Conservation (phyloP, 2,888 invertebrate species). For the Pyrochroa serraticornis region DNA sequence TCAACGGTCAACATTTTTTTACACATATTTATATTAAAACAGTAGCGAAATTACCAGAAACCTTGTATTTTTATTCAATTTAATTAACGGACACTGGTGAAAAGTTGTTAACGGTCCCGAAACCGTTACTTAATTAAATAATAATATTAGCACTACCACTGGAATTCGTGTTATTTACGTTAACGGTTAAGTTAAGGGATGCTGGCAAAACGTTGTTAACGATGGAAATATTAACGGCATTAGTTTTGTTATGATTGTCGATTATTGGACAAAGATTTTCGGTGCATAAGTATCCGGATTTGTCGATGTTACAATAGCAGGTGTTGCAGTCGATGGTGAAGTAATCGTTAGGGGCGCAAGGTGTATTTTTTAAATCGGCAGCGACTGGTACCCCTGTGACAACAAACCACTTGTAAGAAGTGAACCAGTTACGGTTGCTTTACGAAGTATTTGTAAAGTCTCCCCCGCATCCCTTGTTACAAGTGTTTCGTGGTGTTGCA, state of each 20-base stretch:
- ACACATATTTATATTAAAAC: no score
- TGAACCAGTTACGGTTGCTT: not conserved
- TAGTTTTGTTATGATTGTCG: not conserved
- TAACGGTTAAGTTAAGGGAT: no score
- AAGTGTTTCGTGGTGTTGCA: conserved; percentile 13
- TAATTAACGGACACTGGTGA: no score
- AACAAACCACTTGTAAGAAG: conserved; percentile 25
- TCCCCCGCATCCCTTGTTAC: conserved; percentile 6
- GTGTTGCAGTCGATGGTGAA: conserved; percentile 65
- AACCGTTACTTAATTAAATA: no score
- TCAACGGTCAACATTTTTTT: no score
- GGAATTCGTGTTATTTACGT: no score
- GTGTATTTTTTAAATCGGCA: conserved; percentile 51
- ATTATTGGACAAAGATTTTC: conserved; percentile 55
- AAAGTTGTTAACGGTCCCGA: no score
- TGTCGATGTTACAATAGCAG: conserved; percentile 64
- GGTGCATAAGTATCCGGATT: conserved; percentile 63
- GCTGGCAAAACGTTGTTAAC: not conserved
- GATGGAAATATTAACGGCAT: not conserved
- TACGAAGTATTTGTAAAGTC: conserved; percentile 20
- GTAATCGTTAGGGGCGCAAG: conserved; percentile 62
- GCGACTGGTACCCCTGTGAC: conserved; percentile 42
- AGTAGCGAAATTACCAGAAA: no score
- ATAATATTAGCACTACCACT: no score
- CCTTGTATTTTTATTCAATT: no score